Evolutionary conservation across 2,113 vertebrate species (phyloP), one percentile per base, ranked within the genome.

Genomic region (Sebastes fasciatus): DNA sequence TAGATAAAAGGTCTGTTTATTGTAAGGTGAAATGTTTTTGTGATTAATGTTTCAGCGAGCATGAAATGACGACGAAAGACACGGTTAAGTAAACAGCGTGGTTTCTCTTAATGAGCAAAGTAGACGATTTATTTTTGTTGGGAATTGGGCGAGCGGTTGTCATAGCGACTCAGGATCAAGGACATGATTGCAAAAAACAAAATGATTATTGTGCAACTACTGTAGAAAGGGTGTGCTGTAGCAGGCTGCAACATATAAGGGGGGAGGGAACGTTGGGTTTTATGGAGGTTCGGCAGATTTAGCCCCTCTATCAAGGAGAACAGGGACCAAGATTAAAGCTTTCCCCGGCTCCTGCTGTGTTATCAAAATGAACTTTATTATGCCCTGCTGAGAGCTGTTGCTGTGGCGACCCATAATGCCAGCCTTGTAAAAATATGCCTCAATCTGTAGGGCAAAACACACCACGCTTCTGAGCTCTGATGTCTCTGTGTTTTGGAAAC

Each of bases 331-430:
- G 88, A 93, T 90, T 86, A 92, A 90, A 91, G 91, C 90, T 70
- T 40, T 75, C 57, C 55, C 58, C 71, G 67, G 57, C 85, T 77
- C 87, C 86, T 85, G 91, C 90, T 81, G 91, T 62, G 88, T 87
- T 91, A 92, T 93, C 90, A 92, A 86, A 93, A 92, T 88, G 69
- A 93, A 90, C 85, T 90, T 93, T 90, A 91, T 92, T 85, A 86
- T 66, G 73, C 86, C 89, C 84, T 9, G 87, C 85, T 88, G 88
- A 85, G 88, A 84, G 79, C 82, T 75, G 87, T 82, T 74, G 88
- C 90, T 66, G 80, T 48, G 82, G 84, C 49, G 61, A 87, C 88
- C 79, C 79, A 65, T 78, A 85, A 92, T 79, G 88, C 82, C 81
- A 81, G 86, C 80, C 49, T 81, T 65, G 77, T 80, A 83, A 86